Base-by-base conservation (phyloP, 2,888 invertebrate genomes). In the Andrena fulva region DNA sequence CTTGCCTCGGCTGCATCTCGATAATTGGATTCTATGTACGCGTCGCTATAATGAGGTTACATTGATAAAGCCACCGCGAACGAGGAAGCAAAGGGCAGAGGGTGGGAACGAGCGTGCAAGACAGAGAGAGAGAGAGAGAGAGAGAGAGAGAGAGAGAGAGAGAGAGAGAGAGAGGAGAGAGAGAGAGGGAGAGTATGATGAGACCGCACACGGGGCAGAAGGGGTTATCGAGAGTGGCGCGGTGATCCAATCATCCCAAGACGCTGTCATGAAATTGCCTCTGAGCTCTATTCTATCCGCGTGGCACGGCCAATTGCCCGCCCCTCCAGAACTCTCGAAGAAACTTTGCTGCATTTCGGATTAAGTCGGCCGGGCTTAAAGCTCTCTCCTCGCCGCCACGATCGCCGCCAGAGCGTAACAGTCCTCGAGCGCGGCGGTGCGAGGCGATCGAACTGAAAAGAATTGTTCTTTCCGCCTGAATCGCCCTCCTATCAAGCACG, bases 201-300 rank as follows among this genome's bases (percentile, higher is more conserved):
- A 72, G 77, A 71, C 29, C 66, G 63, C 85, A 73, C 74, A 72
- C 75, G 71, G 77, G 85, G 74, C 82, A 76, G 82, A 87, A 85
- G 84, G 89, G 85, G 89, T 91, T 92, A 92, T 92, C 91, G 91
- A 90, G 90, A 91, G 89, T 87, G 86, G 82, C 85, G 88, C 85
- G 89, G 91, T 92, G 93, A 93, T 92, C 93, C 93, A 93, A 93
- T 93, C 92, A 93, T 93, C 92, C 90, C 91, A 88, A 92, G 92
- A 91, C 90, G 89, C 90, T 92, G 92, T 92, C 92, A 91, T 91
- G 92, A 91, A 92, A 92, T 93, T 92, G 91, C 91, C 90, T 91
- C 89, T 89, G 85, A 90, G 87, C 88, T 90, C 91, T 90, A 92
- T 92, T 92, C 91, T 88, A 89, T 89, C 91, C 92, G 89, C 91